Base-by-base conservation (phyloP, 2,888 invertebrate species). In the Chesias legatella region DNA sequence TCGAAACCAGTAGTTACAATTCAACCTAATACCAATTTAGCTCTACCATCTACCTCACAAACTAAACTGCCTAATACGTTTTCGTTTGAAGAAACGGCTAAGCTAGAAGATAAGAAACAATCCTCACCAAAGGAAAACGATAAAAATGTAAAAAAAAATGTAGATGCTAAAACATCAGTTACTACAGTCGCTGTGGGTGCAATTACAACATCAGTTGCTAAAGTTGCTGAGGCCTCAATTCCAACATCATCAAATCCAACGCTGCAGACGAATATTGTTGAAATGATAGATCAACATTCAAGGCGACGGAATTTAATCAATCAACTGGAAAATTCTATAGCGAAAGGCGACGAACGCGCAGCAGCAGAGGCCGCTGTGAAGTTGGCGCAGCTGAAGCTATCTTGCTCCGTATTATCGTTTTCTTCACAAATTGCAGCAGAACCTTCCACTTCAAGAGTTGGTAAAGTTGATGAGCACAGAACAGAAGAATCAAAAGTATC, bases 311-410 rank as follows among this genome's bases (percentile, higher is more conserved):
- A 79, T 39, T 66, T 94, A 51, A 84, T 95, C 55, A 90, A 90
- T 67, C 90, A 93, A 71, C 81, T 96, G 36, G 95, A 95, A 75
- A 90, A 90, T 38, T 93, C 95, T 1, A 95, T 96, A 58, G 91
- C 93, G 1, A 91, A 91, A 64, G 95, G 95, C 5, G 92, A 95
- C 60, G 91, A 94, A 75, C 90, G 89, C 33, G 90, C 93, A 53
- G 95, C 95, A 1, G 93, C 95, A 0, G 90, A 91, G 49, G 90
- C 94, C 32, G 95, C 95, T 0, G 90, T 91, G 51, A 93, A 95
- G 73, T 80, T 95, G 53, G 95, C 95, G 0, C 91, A 93, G 50
- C 79, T 94, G 46, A 92, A 93, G 71, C 90, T 95, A 33, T 92
- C 92, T 43, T 94, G 94, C 76, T 93, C 93, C 23, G 94, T 88